Percentiles rank a stretch among this genome's conserved stretches.
Evolutionary conservation across 2,113 vertebrate species (phyloP).

Genomic region (Ia io): DNA sequence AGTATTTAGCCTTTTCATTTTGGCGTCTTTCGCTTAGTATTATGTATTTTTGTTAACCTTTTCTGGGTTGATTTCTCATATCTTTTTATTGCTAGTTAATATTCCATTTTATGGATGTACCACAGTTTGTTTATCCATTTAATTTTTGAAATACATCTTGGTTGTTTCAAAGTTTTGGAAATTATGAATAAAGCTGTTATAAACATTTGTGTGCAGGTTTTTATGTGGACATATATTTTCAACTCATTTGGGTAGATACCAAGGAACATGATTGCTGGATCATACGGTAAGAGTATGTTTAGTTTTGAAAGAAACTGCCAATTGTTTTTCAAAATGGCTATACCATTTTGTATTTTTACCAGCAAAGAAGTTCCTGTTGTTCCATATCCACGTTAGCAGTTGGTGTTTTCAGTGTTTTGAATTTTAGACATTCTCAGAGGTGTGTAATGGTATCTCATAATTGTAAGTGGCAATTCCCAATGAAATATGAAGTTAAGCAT

Average conservation of each 20-base stretch:
- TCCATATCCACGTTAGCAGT: background rate
- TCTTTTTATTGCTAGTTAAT: slow-evolving; percentile 1
- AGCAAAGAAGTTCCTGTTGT: background rate
- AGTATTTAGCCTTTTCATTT: background rate
- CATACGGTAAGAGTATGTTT: background rate
- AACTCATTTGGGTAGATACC: background rate
- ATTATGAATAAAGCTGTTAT: background rate
- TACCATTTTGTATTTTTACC: background rate
- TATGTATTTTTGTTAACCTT: background rate
- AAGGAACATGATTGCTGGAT: background rate
- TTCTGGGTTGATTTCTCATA: background rate
- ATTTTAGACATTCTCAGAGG: background rate
- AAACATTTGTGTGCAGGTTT: background rate
- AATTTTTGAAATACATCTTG: background rate
- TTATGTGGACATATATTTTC: background rate
- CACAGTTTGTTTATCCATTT: background rate
- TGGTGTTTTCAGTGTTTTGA: background rate
- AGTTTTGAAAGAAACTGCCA: background rate
- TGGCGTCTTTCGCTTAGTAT: background rate
- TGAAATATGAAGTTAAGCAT: background rate
- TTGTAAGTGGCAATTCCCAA: background rate
- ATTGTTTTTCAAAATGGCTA: background rate
- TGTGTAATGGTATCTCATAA: background rate
- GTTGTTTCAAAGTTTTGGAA: background rate
- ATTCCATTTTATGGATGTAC: background rate